Evolutionary conservation across 2,113 vertebrate genomes (phyloP).

Genomic region (Tragelaphus imberbis): DNA sequence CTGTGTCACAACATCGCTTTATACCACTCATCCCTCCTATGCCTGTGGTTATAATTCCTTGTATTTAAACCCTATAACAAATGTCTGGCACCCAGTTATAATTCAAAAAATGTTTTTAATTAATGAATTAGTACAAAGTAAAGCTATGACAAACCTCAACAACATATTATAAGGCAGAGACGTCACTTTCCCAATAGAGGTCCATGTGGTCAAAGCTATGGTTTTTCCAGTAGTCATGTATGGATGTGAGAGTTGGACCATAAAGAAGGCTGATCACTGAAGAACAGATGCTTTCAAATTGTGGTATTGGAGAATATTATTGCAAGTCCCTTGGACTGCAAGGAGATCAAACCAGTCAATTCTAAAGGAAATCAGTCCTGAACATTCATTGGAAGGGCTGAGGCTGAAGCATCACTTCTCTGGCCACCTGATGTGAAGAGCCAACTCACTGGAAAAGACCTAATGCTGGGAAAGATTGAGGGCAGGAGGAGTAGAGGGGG

Average conservation of each 20-base stretch:
- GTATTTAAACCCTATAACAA: background rate
- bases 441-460: background rate
- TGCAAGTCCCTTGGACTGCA: background rate
- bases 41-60: background rate
- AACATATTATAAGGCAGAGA: background rate
- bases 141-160: background rate
- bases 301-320: background rate
- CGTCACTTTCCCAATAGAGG: background rate
- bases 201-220: background rate
- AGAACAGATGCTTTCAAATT: background rate
- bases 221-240: background rate
- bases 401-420: background rate
- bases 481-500: background rate
- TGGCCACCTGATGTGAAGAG: background rate
- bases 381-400: background rate
- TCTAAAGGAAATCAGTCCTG: background rate
- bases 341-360: background rate
- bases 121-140: background rate
- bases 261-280: background rate
- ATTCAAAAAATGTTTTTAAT: background rate
- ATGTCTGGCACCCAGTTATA: background rate
- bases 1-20: background rate
- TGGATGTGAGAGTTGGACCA: background rate
- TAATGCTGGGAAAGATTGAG: background rate
- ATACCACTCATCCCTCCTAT: background rate